Conservation (phyloP, 1,140 invertebrate species). For the Gryon sp. region DNA sequence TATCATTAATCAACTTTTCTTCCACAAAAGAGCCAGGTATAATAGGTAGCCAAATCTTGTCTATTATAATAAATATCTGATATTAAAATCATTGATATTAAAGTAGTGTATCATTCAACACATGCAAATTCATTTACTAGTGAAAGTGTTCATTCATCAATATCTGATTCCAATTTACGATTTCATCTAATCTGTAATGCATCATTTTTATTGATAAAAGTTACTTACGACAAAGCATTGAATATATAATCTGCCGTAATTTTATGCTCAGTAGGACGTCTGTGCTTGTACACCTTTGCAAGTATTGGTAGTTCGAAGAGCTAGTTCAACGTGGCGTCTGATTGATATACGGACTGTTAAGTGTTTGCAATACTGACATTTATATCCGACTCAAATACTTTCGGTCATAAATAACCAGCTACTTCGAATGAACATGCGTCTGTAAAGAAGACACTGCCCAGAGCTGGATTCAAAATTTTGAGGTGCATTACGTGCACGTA, state of each 20-base stretch:
- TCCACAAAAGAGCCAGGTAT: no score
- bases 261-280: slow-evolving; percentile 62
- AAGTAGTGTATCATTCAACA: no score
- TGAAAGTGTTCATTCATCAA: background rate
- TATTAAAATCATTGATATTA: no score
- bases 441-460: slow-evolving; percentile 69
- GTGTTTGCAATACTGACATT: slow-evolving; percentile 79
- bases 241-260: slow-evolving; percentile 61
- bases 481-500: slow-evolving; percentile 51
- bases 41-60: no score
- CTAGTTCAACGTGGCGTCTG: slow-evolving; percentile 73
- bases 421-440: slow-evolving; percentile 68
- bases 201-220: slow-evolving; percentile 63
- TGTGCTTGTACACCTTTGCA: slow-evolving; percentile 40
- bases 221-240: slow-evolving; percentile 63
- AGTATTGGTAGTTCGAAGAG: slow-evolving; percentile 66
- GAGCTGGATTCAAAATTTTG: slow-evolving; percentile 58
- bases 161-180: background rate
- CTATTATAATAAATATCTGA: no score
- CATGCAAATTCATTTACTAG: background rate
- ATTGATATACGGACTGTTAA: slow-evolving; percentile 80
- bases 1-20: no score
- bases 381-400: slow-evolving; percentile 78
- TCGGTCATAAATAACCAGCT: slow-evolving; percentile 77
- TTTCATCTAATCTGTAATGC: slow-evolving; percentile 20